Conservation (phyloP, 2,797 vertebrate genomes). For the Lagocephalus sceleratus region DNA sequence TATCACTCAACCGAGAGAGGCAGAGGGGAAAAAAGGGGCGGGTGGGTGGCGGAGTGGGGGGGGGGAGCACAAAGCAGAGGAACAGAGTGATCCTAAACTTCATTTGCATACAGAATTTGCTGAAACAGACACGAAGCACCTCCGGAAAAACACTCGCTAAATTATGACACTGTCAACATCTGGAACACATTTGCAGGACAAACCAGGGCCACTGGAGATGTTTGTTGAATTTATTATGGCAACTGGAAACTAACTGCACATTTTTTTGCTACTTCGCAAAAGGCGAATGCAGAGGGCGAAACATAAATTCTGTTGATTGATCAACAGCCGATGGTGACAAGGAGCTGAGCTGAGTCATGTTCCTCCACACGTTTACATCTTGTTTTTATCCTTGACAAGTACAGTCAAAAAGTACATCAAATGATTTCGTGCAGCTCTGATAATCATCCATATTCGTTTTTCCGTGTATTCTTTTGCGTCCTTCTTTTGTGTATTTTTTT, state of each 20-base stretch:
- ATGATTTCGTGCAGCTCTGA: not conserved
- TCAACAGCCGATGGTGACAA: conserved; percentile 25
- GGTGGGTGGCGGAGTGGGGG: conserved; percentile 4
- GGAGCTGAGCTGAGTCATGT: conserved; percentile 18
- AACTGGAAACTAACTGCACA: conserved; percentile 33
- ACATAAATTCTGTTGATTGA: conserved; percentile 32
- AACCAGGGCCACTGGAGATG: conserved; percentile 37
- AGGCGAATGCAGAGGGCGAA: conserved; percentile 22
- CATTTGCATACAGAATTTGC: conserved; percentile 48
- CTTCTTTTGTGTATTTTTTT: no score
- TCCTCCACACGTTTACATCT: conserved; percentile 16
- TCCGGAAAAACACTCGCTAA: conserved; percentile 28
- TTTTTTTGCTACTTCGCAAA: conserved; percentile 31
- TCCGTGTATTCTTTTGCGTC: no score
- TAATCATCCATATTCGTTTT: not conserved
- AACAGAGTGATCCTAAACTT: conserved; percentile 26
- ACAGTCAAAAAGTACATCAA: not conserved
- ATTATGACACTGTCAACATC: conserved; percentile 39
- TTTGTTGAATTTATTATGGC: conserved; percentile 47
- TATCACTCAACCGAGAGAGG: conserved; percentile 67
- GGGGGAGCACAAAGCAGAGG: conserved; percentile 10
- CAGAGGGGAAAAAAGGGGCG: conserved; percentile 19
- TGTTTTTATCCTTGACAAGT: not conserved
- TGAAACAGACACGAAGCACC: conserved; percentile 24
- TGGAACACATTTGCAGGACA: conserved; percentile 47